A percentile compares a stretch with the other conserved stretches of the same genome.
Evolutionary conservation across 1,140 invertebrate genomes (phyloP).

Genomic region (Micrasema longulum): DNA sequence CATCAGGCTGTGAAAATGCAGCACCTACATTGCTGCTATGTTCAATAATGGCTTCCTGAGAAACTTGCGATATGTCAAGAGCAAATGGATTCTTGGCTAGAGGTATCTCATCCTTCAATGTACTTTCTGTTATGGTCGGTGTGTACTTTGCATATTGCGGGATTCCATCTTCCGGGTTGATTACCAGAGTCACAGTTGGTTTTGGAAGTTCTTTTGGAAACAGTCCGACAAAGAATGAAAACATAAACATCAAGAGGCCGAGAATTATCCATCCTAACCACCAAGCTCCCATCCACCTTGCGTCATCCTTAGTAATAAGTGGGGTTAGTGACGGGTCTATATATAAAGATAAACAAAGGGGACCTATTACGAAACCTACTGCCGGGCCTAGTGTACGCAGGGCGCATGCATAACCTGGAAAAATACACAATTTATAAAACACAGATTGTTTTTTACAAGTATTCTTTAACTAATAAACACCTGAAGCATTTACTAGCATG

Average conservation of each 20-base stretch:
- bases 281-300: conserved; percentile 79
- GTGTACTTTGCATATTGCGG: conserved; percentile 51
- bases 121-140: conserved; percentile 43
- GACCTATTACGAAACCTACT: conserved; percentile 70
- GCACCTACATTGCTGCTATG: conserved; percentile 30
- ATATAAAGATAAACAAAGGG: conserved; percentile 71
- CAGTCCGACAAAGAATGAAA: conserved; percentile 70
- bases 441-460: too few relatives aligned
- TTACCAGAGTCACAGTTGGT: conserved; percentile 45
- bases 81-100: conserved; percentile 36
- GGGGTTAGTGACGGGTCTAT: conserved; percentile 75
- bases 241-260: conserved; percentile 69
- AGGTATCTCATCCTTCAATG: conserved; percentile 47
- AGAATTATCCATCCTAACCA: conserved; percentile 77
- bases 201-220: conserved; percentile 71
- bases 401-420: conserved; percentile 73
- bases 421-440: background rate
- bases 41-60: conserved; percentile 37
- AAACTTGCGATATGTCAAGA: conserved; percentile 22
- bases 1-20: conserved; percentile 31
- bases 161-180: conserved; percentile 37
- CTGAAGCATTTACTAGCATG: too few relatives aligned
- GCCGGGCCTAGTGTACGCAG: conserved; percentile 70
- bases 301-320: conserved; percentile 72
- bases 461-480: too few relatives aligned